Evolutionary conservation across 2,888 invertebrate species (phyloP).

Genomic region (Drosophila helvetica): DNA sequence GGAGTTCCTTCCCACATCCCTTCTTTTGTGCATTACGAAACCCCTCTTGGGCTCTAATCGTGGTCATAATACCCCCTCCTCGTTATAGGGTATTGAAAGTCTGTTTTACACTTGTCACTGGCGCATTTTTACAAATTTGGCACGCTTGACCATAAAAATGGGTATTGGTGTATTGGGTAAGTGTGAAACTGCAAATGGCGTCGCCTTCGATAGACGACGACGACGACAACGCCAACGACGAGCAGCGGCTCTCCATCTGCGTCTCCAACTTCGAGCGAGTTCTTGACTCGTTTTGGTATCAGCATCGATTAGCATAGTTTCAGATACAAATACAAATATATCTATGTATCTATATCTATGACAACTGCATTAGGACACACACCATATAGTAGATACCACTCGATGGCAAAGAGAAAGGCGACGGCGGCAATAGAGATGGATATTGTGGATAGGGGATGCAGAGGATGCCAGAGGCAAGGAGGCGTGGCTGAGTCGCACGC

Average conservation of each 20-base stretch:
- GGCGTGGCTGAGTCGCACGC: conserved; percentile 69
- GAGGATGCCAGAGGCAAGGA: background rate
- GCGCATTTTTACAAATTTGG: conserved; percentile 77
- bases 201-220: conserved; percentile 71
- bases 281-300: conserved; percentile 68
- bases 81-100: conserved; percentile 3
- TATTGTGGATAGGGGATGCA: background rate
- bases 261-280: conserved; percentile 25
- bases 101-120: conserved; percentile 74
- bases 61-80: background rate
- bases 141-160: conserved; percentile 78
- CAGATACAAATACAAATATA: conserved; percentile 1
- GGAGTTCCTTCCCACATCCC: background rate
- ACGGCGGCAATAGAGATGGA: background rate
- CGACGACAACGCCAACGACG: background rate
- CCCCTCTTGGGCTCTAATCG: background rate
- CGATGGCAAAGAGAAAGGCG: background rate
- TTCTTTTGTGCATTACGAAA: background rate
- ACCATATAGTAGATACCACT: background rate
- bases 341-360: conserved; percentile 21
- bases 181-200: conserved; percentile 78
- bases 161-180: conserved; percentile 71
- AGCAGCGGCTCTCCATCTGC: conserved; percentile 3
- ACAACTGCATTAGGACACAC: conserved; percentile 71
- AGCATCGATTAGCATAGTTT: conserved; percentile 73